Conservation (phyloP, 2,797 vertebrate species). For the Chloroceryle inda region DNA sequence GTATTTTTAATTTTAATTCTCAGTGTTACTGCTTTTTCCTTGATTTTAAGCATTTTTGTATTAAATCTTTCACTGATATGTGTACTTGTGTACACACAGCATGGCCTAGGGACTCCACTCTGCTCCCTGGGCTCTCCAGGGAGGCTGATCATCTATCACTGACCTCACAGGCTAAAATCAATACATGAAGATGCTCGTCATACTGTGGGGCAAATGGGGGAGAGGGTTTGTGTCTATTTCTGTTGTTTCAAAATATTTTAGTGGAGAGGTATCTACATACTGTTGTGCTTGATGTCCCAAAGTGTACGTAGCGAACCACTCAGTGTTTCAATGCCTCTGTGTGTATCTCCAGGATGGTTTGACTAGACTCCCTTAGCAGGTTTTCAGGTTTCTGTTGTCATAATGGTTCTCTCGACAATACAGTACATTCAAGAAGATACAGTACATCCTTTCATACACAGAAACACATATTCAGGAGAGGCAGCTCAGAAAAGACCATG, state of each 20-base stretch:
- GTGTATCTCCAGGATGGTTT: background rate
- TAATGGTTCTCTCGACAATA: background rate
- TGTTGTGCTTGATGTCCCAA: background rate
- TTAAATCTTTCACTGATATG: background rate
- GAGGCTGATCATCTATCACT: fast-evolving
- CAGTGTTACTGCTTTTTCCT: background rate
- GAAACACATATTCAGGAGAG: background rate
- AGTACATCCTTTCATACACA: background rate
- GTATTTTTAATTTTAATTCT: background rate
- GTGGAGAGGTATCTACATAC: background rate
- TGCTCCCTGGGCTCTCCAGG: background rate
- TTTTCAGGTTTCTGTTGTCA: background rate
- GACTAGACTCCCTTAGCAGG: background rate
- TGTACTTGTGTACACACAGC: background rate
- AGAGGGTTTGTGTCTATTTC: background rate
- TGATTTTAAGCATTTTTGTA: background rate
- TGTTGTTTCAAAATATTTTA: background rate
- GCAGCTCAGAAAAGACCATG: background rate
- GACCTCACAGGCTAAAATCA: background rate
- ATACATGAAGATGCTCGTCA: background rate
- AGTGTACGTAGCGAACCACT: fast-evolving
- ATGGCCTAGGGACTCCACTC: background rate
- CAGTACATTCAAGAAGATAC: background rate
- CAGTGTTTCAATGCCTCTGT: background rate
- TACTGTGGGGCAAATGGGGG: background rate